Evolutionary conservation across 2,888 invertebrate species (phyloP), one percentile per base, ranked within the genome.

Genomic region (Chrysomela aeneicollis): DNA sequence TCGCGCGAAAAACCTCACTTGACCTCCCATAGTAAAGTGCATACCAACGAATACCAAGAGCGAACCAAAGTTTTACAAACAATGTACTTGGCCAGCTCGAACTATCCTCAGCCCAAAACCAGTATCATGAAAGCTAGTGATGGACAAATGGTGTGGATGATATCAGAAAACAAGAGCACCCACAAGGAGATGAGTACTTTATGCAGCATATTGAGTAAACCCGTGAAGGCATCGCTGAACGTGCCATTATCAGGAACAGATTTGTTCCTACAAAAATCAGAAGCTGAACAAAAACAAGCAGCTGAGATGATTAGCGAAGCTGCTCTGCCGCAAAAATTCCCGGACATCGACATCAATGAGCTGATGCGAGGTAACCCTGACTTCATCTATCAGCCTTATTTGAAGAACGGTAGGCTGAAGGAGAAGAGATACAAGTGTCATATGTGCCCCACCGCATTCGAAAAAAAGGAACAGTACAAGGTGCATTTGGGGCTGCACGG

Each of bases 361-460:
- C 81, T 88, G 35, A 90, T 90, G 87, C 88, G 89, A 68, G 92
- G 92, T 3, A 92, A 90, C 81, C 92, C 92, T 0, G 89, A 90
- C 71, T 92, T 92, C 74, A 87, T 89, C 59, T 92, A 92, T 77
- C 92, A 91, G 0, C 90, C 90, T 0, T 90, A 89, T 71, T 77
- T 91, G 63, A 90, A 91, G 79, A 92, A 92, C 76, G 92, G 92
- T 0, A 85, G 89, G 2, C 84, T 90, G 75, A 91, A 90, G 78
- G 90, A 91, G 77, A 92, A 92, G 78, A 86, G 91, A 3, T 92
- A 92, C 82, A 92, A 92, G 81, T 93, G 93, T 79, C 89, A 90
- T 74, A 92, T 93, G 82, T 94, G 94, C 78, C 94, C 95, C 0
- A 93, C 93, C 50, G 92, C 93, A 0, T 94, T 94, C 81, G 92